Evolutionary conservation across 2,888 invertebrate genomes (phyloP).

Genomic region (Standfussiana lucernea): DNA sequence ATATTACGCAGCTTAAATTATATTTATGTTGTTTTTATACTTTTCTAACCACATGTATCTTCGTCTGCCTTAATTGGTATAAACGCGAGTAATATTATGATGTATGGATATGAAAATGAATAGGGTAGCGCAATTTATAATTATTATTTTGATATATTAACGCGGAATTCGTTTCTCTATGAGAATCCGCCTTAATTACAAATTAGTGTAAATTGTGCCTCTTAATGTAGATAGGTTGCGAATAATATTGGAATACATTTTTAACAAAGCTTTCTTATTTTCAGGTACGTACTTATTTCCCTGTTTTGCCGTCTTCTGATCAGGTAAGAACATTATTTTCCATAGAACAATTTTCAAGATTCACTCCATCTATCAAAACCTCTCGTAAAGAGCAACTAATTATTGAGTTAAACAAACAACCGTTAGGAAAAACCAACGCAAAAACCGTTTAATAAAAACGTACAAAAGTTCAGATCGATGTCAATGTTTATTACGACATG

Average conservation of each 20-base stretch:
- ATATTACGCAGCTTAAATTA: conserved; percentile 85
- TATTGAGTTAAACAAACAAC: background rate
- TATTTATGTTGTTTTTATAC: conserved; percentile 85
- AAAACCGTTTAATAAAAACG: conserved; percentile 4
- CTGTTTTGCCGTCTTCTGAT: background rate
- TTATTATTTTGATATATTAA: conserved; percentile 78
- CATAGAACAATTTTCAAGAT: background rate
- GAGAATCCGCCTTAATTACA: conserved; percentile 70
- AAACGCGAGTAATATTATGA: conserved; percentile 83
- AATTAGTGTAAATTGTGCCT: conserved; percentile 29
- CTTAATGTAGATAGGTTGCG: conserved; percentile 5
- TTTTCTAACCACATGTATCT: conserved; percentile 81
- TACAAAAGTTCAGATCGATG: conserved; percentile 8
- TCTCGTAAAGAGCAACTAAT: background rate
- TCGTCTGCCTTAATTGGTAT: conserved; percentile 83
- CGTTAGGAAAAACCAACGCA: background rate
- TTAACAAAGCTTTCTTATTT: conserved; percentile 62
- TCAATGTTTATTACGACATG: conserved; percentile 35
- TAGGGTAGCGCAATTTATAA: conserved; percentile 78
- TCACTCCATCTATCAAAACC: background rate
- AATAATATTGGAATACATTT: conserved; percentile 1
- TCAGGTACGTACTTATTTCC: conserved; percentile 79
- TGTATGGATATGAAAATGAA: conserved; percentile 85
- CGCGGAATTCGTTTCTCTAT: conserved; percentile 67
- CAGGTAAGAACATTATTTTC: conserved; percentile 48